Evolutionary conservation across 2,797 vertebrate species (phyloP).

Genomic region (Sciurus carolinensis): DNA sequence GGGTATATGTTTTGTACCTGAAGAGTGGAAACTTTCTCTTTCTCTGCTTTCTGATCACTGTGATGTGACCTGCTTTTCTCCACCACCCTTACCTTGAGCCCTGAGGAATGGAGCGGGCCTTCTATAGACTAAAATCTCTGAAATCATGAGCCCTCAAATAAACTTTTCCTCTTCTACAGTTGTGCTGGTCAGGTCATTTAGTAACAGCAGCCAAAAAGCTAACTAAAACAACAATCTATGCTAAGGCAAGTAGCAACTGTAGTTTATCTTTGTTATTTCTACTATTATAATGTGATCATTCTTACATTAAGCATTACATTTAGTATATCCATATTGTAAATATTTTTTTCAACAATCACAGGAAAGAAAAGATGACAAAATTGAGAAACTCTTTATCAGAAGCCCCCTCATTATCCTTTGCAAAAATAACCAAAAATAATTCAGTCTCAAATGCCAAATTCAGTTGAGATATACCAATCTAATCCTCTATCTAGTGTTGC

Average conservation of each 20-base stretch:
- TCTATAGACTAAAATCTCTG: too few species aligned
- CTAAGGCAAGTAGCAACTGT: constrained; percentile 58
- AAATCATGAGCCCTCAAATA: too few species aligned
- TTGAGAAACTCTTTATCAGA: background rate
- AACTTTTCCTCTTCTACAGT: too few species aligned
- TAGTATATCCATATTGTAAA: constrained; percentile 26
- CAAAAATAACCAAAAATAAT: background rate
- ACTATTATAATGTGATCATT: constrained; percentile 26
- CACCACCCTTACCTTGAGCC: too few species aligned
- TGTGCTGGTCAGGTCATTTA: too few species aligned
- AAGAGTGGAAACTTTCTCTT: too few species aligned
- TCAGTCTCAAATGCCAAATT: background rate
- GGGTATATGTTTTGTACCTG: too few species aligned
- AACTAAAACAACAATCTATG: constrained; percentile 49
- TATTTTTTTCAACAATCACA: background rate
- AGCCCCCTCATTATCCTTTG: background rate
- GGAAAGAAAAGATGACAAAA: background rate
- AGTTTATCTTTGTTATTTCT: constrained; percentile 55
- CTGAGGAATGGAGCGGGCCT: too few species aligned
- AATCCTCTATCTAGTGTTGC: background rate
- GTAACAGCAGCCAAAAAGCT: too few species aligned
- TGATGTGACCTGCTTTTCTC: too few species aligned
- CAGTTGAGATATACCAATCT: background rate
- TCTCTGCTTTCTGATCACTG: too few species aligned
- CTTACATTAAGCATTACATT: constrained; percentile 57